Percentiles rank a stretch among this genome's conserved stretches.
phyloP scores from a whole-genome alignment of 2,888 invertebrate species.

The Amphiduros pacificus region DNA sequence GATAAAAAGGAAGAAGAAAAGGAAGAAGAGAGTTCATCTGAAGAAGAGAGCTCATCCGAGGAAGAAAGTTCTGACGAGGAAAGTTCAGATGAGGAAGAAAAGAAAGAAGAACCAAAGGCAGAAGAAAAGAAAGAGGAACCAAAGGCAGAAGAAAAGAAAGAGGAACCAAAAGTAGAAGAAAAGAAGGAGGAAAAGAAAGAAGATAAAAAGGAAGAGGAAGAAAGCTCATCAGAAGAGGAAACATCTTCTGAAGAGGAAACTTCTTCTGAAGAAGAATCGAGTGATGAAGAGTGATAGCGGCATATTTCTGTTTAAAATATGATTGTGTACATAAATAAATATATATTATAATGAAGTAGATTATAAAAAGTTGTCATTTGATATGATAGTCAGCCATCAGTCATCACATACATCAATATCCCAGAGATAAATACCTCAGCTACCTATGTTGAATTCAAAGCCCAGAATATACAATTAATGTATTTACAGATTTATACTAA shows the following conservation, averaged over 20 bases:
- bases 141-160: background rate
- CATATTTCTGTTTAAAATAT: no score
- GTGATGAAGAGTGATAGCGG: background rate
- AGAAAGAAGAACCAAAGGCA: background rate
- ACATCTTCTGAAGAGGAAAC: background rate
- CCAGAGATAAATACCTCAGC: no score
- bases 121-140: background rate
- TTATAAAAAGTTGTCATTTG: no score
- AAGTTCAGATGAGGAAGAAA: background rate
- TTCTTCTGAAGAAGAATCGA: background rate
- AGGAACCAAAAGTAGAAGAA: background rate
- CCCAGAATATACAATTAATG: no score
- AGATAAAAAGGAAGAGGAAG: background rate
- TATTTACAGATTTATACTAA: no score
- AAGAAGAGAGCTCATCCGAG: background rate
- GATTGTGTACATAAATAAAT: no score
- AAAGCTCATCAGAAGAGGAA: background rate
- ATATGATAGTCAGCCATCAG: no score
- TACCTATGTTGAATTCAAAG: no score
- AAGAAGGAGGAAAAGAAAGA: conserved; percentile 5
- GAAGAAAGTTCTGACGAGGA: background rate
- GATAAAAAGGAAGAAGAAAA: background rate
- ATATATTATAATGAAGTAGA: no score
- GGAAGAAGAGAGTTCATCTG: background rate
- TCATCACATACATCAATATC: no score